Conservation (phyloP, 2,113 vertebrate species). For the Eira barbara region DNA sequence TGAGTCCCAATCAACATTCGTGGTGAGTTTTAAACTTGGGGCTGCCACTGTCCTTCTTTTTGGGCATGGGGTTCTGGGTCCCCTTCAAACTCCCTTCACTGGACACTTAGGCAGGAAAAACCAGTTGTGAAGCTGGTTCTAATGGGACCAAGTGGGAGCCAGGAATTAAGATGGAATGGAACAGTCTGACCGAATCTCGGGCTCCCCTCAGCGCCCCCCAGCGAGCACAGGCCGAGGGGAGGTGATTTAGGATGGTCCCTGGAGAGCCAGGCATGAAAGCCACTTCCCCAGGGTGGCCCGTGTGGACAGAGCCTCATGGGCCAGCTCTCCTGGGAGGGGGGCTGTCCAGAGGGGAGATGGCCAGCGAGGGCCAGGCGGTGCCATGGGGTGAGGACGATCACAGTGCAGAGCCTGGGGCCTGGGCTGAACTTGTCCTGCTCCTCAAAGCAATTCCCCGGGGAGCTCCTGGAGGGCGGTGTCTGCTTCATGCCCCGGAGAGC, state of each 20-base stretch:
- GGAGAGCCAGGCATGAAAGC: too few species aligned
- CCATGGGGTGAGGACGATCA: background rate
- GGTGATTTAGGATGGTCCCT: background rate
- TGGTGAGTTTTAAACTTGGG: background rate
- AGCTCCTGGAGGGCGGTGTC: background rate
- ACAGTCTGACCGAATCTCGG: background rate
- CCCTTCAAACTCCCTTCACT: background rate
- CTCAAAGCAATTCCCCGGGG: accelerated
- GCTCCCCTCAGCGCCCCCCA: background rate
- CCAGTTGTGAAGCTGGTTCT: too few species aligned
- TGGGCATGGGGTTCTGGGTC: background rate
- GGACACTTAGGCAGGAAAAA: background rate
- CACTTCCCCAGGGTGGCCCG: too few species aligned
- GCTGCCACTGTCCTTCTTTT: background rate
- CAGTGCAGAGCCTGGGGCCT: accelerated
- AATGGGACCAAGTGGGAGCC: background rate
- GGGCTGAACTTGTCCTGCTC: background rate
- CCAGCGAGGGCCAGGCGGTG: background rate
- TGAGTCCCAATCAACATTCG: background rate
- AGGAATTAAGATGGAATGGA: accelerated
- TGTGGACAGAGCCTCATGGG: background rate
- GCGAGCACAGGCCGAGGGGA: too few species aligned
- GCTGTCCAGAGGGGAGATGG: accelerated
- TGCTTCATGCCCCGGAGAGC: background rate
- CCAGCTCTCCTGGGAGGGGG: background rate